phyloP scores from a whole-genome alignment of 2,113 vertebrate species.

The Tupaia chinensis region DNA sequence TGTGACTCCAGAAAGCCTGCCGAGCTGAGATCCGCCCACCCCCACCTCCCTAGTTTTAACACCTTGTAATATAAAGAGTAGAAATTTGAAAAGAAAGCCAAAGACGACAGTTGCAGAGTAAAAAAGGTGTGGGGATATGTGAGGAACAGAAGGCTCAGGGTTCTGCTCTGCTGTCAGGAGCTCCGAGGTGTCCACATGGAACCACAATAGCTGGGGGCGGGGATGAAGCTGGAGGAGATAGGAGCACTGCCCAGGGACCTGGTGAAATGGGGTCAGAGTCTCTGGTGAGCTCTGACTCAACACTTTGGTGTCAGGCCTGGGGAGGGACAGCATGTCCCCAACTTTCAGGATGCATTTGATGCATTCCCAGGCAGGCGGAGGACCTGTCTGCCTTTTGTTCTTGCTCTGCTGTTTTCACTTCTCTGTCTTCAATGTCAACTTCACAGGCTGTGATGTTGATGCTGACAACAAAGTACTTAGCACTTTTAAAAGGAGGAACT shows the following conservation, averaged over 20 bases:
- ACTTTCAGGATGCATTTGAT: neutral
- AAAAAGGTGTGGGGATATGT: slow-evolving; percentile 60
- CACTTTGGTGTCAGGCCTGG: neutral
- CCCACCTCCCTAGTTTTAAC: slow-evolving; percentile 56
- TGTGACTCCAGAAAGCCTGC: neutral
- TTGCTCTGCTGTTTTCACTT: neutral
- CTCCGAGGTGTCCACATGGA: neutral
- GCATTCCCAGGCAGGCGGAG: neutral
- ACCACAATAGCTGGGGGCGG: neutral
- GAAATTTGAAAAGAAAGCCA: slow-evolving; percentile 66
- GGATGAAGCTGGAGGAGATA: neutral
- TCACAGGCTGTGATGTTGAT: neutral
- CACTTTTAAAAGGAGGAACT: slow-evolving; percentile 30
- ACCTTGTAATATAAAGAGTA: neutral
- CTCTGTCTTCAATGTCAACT: neutral
- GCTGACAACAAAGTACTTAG: slow-evolving; percentile 20
- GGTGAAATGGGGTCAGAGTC: neutral
- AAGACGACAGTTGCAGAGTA: slow-evolving; percentile 72
- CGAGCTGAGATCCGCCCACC: slow-evolving; percentile 46
- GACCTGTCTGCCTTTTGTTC: neutral
- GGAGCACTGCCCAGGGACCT: neutral
- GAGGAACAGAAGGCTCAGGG: slow-evolving; percentile 71
- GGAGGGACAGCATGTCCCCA: no score
- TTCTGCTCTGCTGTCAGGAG: slow-evolving; percentile 50
- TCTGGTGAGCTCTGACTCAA: neutral